These are phyloP conservation scores for Callithrix jacchus DNA, from an alignment of 2,113 vertebrate species.

Conservation along the genomic window DNA sequence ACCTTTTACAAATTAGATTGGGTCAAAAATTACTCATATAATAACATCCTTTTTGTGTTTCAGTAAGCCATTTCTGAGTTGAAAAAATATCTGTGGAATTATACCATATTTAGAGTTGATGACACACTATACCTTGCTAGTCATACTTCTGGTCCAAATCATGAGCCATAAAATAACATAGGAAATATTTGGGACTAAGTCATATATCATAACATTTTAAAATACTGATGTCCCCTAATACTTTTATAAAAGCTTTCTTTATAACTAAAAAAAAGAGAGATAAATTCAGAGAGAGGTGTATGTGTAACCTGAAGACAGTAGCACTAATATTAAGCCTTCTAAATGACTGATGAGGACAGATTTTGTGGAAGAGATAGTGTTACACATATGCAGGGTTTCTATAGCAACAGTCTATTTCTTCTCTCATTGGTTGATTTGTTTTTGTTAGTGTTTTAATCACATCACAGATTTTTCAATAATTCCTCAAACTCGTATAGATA, in stretches of 20 bases:
- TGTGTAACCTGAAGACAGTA: neutral
- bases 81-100: neutral
- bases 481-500: neutral
- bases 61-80: neutral
- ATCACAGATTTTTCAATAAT: neutral
- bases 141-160: neutral
- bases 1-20: neutral
- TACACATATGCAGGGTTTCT: fast-evolving
- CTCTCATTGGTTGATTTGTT: neutral
- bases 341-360: neutral
- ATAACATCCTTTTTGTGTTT: neutral
- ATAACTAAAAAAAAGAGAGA: neutral
- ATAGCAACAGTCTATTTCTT: neutral
- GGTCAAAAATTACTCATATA: neutral
- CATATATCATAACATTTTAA: neutral
- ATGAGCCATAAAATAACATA: neutral
- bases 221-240: neutral
- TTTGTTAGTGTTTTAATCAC: neutral
- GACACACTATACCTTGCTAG: neutral
- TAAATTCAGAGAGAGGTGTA: neutral
- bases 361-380: neutral
- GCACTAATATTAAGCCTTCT: neutral
- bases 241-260: neutral
- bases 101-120: neutral
- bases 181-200: neutral